Conservation (phyloP, 2,797 vertebrate genomes). For the Coendou prehensilis region DNA sequence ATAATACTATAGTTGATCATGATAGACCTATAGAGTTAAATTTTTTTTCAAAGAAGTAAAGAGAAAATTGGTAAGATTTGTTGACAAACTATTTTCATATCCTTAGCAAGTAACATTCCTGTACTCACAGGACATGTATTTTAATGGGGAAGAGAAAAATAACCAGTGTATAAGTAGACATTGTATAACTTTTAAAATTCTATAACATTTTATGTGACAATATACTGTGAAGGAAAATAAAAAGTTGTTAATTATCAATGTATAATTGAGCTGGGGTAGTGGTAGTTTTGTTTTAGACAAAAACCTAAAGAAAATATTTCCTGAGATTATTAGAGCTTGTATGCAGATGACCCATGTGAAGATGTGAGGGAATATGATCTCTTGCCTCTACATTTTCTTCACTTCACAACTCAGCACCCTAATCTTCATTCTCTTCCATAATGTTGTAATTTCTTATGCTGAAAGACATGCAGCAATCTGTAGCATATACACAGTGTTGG, state of each 20-base stretch:
- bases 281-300: neutral
- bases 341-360: neutral
- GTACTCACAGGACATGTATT: neutral
- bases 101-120: neutral
- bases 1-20: neutral
- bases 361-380: neutral
- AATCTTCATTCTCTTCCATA: neutral
- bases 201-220: neutral
- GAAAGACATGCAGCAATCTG: neutral
- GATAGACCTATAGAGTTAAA: neutral
- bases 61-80: neutral
- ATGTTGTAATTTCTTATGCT: neutral
- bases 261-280: neutral
- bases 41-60: neutral
- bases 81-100: neutral
- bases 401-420: fast-evolving
- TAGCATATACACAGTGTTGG: neutral
- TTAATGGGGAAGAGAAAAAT: neutral
- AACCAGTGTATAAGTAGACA: neutral
- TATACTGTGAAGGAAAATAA: neutral
- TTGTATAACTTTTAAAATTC: neutral
- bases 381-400: neutral
- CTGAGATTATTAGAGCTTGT: neutral
- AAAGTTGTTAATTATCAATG: neutral
- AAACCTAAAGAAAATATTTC: neutral